Evolutionary conservation across 2,888 invertebrate genomes (phyloP), one percentile per base, ranked within the genome.

Genomic region (Ormyrus thymus): DNA sequence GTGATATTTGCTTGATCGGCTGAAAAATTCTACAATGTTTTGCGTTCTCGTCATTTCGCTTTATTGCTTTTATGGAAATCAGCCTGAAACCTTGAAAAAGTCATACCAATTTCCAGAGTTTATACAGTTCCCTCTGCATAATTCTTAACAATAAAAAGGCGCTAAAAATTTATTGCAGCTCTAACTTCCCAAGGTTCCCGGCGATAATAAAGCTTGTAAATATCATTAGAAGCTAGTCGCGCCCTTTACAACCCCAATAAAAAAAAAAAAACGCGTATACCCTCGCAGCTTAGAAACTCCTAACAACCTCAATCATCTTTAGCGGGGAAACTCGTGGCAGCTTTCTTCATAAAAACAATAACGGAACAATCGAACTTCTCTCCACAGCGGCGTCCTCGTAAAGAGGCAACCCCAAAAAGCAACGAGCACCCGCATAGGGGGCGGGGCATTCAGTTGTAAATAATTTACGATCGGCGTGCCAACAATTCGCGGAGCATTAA

Each of bases 391-490:
- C 61, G 0, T 45, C 45, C 9, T 45, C 58, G 7, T 15, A 15
- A n/a, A 64, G 43, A 64, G 5, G 45, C 46, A 13, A 11, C 13
- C 11, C 13, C n/a, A 48, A 59, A 59, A 50, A 59, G 48, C 1
- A 43, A 1, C n/a, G n/a, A 58, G 11, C 11, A 43, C 10, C 7
- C 45, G 50, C 50, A 56, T 5, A 11, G 13, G 5, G 10, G 9
- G 7, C 48, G 48, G 61, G 11, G 29, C 43, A 66, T 55, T 45
- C 53, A 43, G 55, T 68, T 68, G 72, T 72, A 78, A 78, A 78
- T 78, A 78, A 78, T 72, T 78, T 72, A 78, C 71, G 77, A 71
- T 70, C 43, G 6, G 7, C 11, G 13, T 46, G 4, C 15, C 11
- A 70, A 55, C 70, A 15, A 71, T 71, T 61, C 61, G 8, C 71